Evolutionary conservation across 2,888 invertebrate species (phyloP), one percentile per base, ranked within the genome.

Genomic region (Brachypterus glaber): DNA sequence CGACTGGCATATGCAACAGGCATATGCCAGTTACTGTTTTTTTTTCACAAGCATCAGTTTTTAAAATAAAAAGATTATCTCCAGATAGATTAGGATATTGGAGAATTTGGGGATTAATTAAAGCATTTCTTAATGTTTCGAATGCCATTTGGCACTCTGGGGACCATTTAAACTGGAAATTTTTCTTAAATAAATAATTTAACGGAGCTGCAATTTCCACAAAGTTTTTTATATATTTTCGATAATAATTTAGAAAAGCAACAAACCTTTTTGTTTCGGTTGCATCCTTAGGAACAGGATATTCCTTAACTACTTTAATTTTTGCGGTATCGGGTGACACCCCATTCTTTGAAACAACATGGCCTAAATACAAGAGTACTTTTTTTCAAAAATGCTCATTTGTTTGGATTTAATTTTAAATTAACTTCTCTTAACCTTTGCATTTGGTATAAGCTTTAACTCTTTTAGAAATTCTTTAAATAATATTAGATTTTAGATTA

Each of bases 391-490:
- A 50, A 17, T 46, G n/a, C 39, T 37, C 48, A 48, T 40, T 49
- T 49, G 17, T 13, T 29, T 4, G 48, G 47, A 39, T 51, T 46
- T 39, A 52, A 39, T 37, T 46, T 51, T 32, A 51, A 33, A 37
- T 51, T 46, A 25, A 41, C 44, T 25, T 43, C 18, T 18, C 33
- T 33, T n/a, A 33, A 33, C 5, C 33, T 3, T 17, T 33, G 17
- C 3, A 33, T n/a, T n/a, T n/a, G n/a, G n/a, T n/a, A n/a, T n/a
- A n/a, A n/a, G n/a, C n/a, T n/a, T n/a, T n/a, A n/a, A n/a, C 11
- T 46, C 41, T 45, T 40, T 47, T 9, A 37, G n/a, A n/a, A n/a
- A n/a, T n/a, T n/a, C n/a, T n/a, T n/a, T n/a, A n/a, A n/a, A n/a
- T n/a, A n/a, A n/a, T n/a, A n/a, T n/a, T n/a, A n/a, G n/a, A n/a